Conservation (phyloP, 2,888 invertebrate species). For the Andrena praecox region DNA sequence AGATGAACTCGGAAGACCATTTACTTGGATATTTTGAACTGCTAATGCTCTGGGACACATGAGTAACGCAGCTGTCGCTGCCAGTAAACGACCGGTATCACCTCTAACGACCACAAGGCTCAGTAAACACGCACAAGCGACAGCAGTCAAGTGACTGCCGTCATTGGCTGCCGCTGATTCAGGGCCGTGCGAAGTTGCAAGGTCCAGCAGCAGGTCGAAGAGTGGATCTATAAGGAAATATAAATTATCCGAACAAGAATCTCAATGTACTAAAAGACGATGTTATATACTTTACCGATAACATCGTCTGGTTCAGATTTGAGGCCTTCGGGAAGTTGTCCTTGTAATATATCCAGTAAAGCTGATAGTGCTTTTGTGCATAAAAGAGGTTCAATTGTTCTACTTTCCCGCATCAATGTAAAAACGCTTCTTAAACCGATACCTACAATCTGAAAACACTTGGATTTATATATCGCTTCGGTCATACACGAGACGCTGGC, state of each 20-base stretch:
- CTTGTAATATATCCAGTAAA: conserved; percentile 95
- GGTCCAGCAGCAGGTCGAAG: conserved; percentile 93
- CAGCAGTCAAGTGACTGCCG: conserved; percentile 91
- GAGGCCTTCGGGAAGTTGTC: conserved; percentile 94
- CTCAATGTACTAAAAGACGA: conserved; percentile 25
- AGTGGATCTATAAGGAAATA: conserved; percentile 89
- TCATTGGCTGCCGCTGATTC: conserved; percentile 87
- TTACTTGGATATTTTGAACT: conserved; percentile 92
- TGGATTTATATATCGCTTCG: conserved; percentile 3
- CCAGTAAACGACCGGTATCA: conserved; percentile 95
- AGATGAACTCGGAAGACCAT: not conserved
- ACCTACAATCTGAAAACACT: conserved; percentile 89
- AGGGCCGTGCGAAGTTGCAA: conserved; percentile 90
- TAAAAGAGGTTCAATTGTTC: conserved; percentile 92
- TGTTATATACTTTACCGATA: conserved; percentile 85
- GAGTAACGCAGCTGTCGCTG: conserved; percentile 94
- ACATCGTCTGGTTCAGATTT: conserved; percentile 92
- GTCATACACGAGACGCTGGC: not conserved
- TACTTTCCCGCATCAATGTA: conserved; percentile 95
- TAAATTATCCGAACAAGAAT: conserved; percentile 8
- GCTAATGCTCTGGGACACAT: conserved; percentile 93
- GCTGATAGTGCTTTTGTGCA: conserved; percentile 96
- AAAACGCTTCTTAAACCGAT: conserved; percentile 95
- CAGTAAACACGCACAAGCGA: conserved; percentile 96
- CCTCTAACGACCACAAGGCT: conserved; percentile 97